Base-by-base conservation (phyloP, 2,888 invertebrate genomes). In the Ptilodon capucinus region DNA sequence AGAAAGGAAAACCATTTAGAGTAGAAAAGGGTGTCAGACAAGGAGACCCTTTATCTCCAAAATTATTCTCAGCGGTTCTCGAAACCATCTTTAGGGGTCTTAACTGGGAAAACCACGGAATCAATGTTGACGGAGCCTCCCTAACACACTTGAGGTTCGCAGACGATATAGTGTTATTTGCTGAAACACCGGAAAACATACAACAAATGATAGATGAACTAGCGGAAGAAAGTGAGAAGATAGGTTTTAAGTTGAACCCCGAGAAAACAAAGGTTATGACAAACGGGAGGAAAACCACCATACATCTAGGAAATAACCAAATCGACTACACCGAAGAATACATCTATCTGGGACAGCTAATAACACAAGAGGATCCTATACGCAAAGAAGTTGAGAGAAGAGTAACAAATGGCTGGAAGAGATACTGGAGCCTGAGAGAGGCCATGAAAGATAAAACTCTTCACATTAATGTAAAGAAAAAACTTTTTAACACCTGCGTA, bases 81-180 rank as follows among this genome's bases (percentile, higher is more conserved):
- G 56, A 61, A 50, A 38, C 23, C 16, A 50, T 59, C 19, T 54
- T 60, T 42, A 51, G 56, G 32, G 28, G 38, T 11, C 36, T 55
- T 16, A 14, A 54, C 2, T 55, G 53, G 51, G 46, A 48, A 39
- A 45, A 56, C 36, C 32, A 35, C 8, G 56, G 61, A 1, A 18
- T 61, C n/a, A 60, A 48, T 35, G 42, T 59, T 4, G 35, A 58
- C 35, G 63, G 64, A n/a, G 14, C 2, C n/a, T 14, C 40, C 38
- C 47, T 60, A 38, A 53, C 52, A 11, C 57, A 64, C 40, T 23
- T 64, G 30, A 54, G 64, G 46, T 58, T 57, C 42, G 57, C 57
- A 4, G 66, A 61, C 34, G 63, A 66, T 42, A 59, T 62, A 16
- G 53, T 66, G 14, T 25, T 63, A 44, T 58, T 63, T 14, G 57